These are phyloP conservation scores for Mystacornis crossleyi DNA, from an alignment of 2,113 vertebrate genomes.

Conservation along the genomic window DNA sequence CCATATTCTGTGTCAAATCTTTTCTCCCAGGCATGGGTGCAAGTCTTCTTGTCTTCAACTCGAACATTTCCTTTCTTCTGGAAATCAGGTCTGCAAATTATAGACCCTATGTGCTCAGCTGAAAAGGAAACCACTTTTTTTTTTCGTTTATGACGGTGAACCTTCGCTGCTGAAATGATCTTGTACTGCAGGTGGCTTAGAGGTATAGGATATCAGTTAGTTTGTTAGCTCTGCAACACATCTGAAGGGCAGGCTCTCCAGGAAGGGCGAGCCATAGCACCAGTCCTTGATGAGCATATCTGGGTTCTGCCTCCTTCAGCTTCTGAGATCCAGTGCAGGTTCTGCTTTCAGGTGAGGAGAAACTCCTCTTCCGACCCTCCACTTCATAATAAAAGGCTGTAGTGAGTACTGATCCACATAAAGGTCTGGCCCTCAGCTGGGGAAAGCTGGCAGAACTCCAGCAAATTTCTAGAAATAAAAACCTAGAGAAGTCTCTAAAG, in stretches of 20 bases:
- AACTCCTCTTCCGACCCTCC: neutral
- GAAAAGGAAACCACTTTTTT: neutral
- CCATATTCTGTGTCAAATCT: neutral
- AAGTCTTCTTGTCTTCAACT: neutral
- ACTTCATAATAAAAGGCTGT: neutral
- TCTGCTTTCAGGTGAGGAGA: neutral
- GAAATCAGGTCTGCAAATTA: neutral
- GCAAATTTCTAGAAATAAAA: conserved; percentile 17
- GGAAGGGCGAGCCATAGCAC: neutral
- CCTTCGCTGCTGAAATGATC: neutral
- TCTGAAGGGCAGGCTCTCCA: neutral
- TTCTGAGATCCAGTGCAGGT: neutral
- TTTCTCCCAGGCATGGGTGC: neutral
- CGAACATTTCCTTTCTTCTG: neutral
- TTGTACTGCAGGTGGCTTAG: neutral
- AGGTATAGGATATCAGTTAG: neutral
- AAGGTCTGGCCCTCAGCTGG: neutral
- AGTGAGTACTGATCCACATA: neutral
- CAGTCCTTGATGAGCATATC: neutral
- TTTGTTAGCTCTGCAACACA: neutral
- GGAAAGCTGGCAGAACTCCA: neutral
- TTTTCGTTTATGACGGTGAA: neutral
- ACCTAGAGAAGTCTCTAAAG: neutral
- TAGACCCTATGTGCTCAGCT: neutral
- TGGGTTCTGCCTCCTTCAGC: neutral